phyloP scores from a whole-genome alignment of 2,113 vertebrate genomes.

The Mionectes macconnelli region DNA sequence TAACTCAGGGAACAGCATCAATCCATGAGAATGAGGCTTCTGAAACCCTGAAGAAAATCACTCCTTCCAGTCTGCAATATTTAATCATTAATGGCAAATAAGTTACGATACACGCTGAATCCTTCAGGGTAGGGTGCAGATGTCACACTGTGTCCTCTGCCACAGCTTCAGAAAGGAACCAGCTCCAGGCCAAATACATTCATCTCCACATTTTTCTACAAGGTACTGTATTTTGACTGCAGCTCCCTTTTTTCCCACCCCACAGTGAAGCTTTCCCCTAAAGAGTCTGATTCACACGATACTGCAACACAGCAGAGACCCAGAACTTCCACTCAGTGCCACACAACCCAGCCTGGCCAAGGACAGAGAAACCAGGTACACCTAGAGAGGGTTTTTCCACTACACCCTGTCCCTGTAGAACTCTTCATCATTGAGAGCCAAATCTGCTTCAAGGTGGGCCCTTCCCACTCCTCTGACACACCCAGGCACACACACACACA shows the following conservation, averaged over 20 bases:
- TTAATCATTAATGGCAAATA: not conserved
- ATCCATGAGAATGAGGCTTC: not conserved
- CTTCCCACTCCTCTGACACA: not conserved
- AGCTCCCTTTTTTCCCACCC: not conserved
- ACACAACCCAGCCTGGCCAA: not conserved
- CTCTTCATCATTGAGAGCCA: accelerated
- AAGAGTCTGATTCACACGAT: not conserved
- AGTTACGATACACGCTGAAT: not conserved
- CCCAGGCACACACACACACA: not conserved
- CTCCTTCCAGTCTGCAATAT: not conserved
- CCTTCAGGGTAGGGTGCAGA: not conserved
- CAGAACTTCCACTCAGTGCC: not conserved
- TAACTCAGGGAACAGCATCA: not conserved
- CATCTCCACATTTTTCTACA: not conserved
- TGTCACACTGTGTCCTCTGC: not conserved
- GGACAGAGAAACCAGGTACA: not conserved
- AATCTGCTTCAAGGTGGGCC: not conserved
- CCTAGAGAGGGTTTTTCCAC: not conserved
- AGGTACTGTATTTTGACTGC: not conserved
- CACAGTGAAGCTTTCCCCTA: not conserved
- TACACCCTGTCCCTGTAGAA: not conserved
- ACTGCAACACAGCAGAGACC: not conserved
- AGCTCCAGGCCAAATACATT: not conserved
- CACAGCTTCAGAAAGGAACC: not conserved
- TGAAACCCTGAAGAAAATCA: not conserved